Percentiles rank a stretch among this genome's conserved stretches.
Evolutionary conservation across 2,888 invertebrate genomes (phyloP).

Genomic region (Drosophila koepferae): DNA sequence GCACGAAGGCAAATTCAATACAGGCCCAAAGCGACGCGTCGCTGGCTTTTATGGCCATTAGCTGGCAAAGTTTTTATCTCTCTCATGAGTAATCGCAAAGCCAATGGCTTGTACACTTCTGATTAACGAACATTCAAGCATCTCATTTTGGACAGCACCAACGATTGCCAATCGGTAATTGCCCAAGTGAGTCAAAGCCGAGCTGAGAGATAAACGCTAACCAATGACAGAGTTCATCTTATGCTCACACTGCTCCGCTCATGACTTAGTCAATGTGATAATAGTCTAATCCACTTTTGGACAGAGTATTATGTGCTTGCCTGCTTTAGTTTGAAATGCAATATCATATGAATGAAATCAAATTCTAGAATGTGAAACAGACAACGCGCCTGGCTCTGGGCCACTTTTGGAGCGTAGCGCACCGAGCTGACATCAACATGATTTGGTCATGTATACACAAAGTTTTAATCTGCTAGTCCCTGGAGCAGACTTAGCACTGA

Average conservation of each 20-base stretch:
- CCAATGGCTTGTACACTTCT: conserved; percentile 44
- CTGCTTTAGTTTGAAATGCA: background rate
- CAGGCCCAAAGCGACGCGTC: conserved; percentile 1
- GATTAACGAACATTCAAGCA: conserved; percentile 42
- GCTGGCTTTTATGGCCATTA: conserved; percentile 41
- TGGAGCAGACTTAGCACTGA: conserved; percentile 25
- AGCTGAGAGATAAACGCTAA: background rate
- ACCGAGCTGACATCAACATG: conserved; percentile 8
- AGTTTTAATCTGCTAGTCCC: conserved; percentile 32
- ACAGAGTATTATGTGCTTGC: background rate
- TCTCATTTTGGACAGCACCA: conserved; percentile 13
- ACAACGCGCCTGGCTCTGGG: background rate
- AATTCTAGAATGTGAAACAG: background rate
- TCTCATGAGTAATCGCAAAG: conserved; percentile 52
- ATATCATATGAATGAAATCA: background rate
- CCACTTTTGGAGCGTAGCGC: background rate
- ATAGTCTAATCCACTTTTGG: background rate
- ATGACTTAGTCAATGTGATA: background rate
- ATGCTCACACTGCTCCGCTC: background rate
- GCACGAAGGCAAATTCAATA: conserved; percentile 20
- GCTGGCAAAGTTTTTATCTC: conserved; percentile 53
- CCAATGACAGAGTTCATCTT: background rate
- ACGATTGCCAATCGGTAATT: conserved; percentile 27
- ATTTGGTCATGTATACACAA: conserved; percentile 16
- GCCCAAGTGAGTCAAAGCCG: background rate